phyloP scores from a whole-genome alignment of 1,140 invertebrate species.

The Pteromalus puparum region DNA sequence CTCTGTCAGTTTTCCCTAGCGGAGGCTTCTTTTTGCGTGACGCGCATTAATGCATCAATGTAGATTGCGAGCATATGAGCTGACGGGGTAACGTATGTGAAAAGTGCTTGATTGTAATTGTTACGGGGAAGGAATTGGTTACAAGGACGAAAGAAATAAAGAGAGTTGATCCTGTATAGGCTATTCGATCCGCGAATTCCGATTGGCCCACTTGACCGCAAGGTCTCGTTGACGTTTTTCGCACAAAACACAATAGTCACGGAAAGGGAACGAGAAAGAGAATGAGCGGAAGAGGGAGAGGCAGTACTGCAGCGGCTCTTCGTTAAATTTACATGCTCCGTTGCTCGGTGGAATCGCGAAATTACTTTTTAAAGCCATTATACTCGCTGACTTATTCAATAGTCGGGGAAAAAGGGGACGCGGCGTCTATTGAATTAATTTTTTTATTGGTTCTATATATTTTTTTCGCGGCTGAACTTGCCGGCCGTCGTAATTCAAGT shows the following conservation, averaged over 20 bases:
- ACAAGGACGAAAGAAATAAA: neutral
- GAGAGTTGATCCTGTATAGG: neutral
- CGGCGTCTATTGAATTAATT: neutral
- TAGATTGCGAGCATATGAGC: neutral
- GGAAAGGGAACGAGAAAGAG: conserved; percentile 6
- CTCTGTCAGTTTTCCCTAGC: neutral
- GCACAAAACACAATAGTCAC: conserved; percentile 10
- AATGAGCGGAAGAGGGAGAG: neutral
- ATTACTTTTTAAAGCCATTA: conserved; percentile 37
- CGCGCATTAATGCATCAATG: conserved; percentile 7
- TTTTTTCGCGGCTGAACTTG: neutral
- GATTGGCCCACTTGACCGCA: conserved; percentile 46
- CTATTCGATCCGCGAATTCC: neutral
- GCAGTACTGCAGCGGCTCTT: neutral
- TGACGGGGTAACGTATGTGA: neutral
- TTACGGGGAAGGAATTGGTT: too few relatives aligned
- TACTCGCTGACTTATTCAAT: neutral
- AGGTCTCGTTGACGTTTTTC: conserved; percentile 25
- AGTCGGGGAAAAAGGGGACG: neutral
- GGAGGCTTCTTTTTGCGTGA: neutral
- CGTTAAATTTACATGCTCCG: conserved; percentile 45
- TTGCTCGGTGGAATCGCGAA: neutral
- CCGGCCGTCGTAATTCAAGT: too few relatives aligned
- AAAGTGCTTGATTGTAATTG: neutral
- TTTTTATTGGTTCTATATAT: neutral